phyloP scores from a whole-genome alignment of 2,888 invertebrate genomes.

The Ligdia adustata region DNA sequence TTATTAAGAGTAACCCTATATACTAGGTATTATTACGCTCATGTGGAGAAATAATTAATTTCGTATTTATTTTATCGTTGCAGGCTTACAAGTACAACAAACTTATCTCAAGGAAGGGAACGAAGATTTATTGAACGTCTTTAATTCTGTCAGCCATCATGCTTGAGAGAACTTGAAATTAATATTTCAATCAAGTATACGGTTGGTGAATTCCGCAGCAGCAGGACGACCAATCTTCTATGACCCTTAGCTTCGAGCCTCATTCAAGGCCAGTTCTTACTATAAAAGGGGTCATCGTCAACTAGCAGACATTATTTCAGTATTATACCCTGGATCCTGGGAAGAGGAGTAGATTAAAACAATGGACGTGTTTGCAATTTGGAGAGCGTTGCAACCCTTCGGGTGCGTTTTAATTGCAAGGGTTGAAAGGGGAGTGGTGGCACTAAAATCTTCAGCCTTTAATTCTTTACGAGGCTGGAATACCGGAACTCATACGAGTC shows the following conservation, averaged over 20 bases:
- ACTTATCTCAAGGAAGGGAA: constrained; percentile 2
- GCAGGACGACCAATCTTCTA: constrained; percentile 45
- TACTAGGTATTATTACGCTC: too few species aligned
- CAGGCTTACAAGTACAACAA: neutral
- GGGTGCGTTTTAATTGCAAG: constrained; percentile 81
- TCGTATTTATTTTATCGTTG: constrained; percentile 8
- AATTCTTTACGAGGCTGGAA: constrained; percentile 55
- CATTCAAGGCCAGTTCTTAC: constrained; percentile 27
- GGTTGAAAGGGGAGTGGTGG: constrained; percentile 55
- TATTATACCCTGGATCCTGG: constrained; percentile 66
- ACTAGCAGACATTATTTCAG: constrained; percentile 56
- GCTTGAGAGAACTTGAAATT: constrained; percentile 52
- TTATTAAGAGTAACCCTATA: too few species aligned
- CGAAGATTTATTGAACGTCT: constrained; percentile 23
- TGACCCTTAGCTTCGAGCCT: constrained; percentile 41
- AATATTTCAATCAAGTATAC: constrained; percentile 74
- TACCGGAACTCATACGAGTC: constrained; percentile 51
- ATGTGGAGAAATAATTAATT: constrained; percentile 13
- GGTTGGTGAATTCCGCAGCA: constrained; percentile 52
- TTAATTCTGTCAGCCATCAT: constrained; percentile 32
- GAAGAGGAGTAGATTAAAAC: constrained; percentile 75
- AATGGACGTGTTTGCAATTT: constrained; percentile 81
- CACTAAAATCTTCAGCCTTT: constrained; percentile 59
- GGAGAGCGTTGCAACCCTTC: constrained; percentile 77
- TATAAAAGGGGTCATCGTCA: constrained; percentile 46